Percentiles rank a stretch among this genome's conserved stretches.
These are phyloP conservation scores for Rhodophaea formosa DNA, from an alignment of 2,888 invertebrate genomes.

Conservation along the genomic window DNA sequence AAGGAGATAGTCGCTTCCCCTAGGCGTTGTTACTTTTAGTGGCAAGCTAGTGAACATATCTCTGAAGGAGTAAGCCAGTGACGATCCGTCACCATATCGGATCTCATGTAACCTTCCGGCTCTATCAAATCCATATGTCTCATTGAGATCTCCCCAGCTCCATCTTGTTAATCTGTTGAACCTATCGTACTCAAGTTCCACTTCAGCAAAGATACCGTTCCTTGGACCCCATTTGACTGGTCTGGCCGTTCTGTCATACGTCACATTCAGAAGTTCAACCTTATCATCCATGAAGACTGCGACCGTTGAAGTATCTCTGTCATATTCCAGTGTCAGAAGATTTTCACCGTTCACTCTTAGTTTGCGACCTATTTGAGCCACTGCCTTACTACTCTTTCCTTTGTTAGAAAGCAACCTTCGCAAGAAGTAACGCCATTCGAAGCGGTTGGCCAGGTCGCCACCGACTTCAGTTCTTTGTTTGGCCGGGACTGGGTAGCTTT, in stretches of 20 bases:
- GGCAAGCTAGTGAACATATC: slow-evolving; percentile 95
- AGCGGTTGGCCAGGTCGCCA: slow-evolving; percentile 93
- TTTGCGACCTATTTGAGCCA: slow-evolving; percentile 92
- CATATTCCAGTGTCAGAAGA: slow-evolving; percentile 94
- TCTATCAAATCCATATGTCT: slow-evolving; percentile 94
- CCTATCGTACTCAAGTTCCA: slow-evolving; percentile 95
- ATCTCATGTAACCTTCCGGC: slow-evolving; percentile 94
- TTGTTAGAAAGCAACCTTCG: slow-evolving; percentile 85
- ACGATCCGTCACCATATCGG: slow-evolving; percentile 94
- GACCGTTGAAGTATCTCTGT: slow-evolving; percentile 91
- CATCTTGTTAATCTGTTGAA: slow-evolving; percentile 93
- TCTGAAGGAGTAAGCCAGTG: slow-evolving; percentile 94
- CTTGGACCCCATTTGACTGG: slow-evolving; percentile 93
- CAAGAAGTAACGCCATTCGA: slow-evolving; percentile 97
- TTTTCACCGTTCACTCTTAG: slow-evolving; percentile 95
- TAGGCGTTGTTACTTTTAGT: slow-evolving; percentile 95
- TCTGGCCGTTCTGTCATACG: slow-evolving; percentile 91
- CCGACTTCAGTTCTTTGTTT: slow-evolving; percentile 94
- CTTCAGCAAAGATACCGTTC: slow-evolving; percentile 92
- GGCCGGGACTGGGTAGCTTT: slow-evolving; percentile 94
- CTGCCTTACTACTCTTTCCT: slow-evolving; percentile 83
- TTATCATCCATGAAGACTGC: slow-evolving; percentile 94
- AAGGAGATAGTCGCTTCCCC: slow-evolving; percentile 94
- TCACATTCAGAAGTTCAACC: slow-evolving; percentile 91
- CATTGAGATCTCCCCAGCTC: slow-evolving; percentile 95